Base-by-base conservation (phyloP, 2,113 vertebrate species). In the Nasalis larvatus region DNA sequence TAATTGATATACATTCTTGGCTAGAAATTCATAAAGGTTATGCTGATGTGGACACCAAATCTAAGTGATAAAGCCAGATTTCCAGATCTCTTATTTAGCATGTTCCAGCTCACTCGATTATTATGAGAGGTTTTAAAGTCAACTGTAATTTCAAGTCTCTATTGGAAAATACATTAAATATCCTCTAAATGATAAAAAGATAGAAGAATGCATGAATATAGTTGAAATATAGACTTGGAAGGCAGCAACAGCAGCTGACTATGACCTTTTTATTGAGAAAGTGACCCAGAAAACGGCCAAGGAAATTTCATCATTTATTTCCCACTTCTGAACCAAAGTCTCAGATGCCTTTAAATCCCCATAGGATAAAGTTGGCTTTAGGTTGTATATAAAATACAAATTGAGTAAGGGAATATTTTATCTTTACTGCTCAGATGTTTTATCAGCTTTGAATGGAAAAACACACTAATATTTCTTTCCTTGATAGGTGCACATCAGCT, bases 301-400 rank as follows among this genome's bases (percentile, higher is more conserved):
- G 73, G 78, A 97, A 86, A 97, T 96, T 91, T 91, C 91, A 76
- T 96, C 82, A 85, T 95, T 96, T 96, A 93, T 97, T 97, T 97
- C n/a, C 27, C 80, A 63, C 80, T 96, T 97, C 56, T 76, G 88
- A 82, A 66, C 74, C 56, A 81, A 97, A 93, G 78, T 91, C 94
- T 85, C 86, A 71, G 68, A 68, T 86, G 78, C 60, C 78, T 95
- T 95, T 86, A 91, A 89, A 97, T 93, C 47, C 56, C 30, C 54
- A 52, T 20, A 21, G 25, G 74, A 95, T 91, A 60, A 91, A 93
- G 83, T 83, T 80, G 52, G 30, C 68, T 96, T 96, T 86, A 66
- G 86, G 56, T 93, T 93, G 52, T 96, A 80, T 45, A 95, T 47
- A 93, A 96, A 96, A 96, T 35, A 96, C 80, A 86, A 91, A 73